phyloP scores from a whole-genome alignment of 37 sponge, comb jelly and placozoan species.

The Chondrilla cf. caribensis region DNA sequence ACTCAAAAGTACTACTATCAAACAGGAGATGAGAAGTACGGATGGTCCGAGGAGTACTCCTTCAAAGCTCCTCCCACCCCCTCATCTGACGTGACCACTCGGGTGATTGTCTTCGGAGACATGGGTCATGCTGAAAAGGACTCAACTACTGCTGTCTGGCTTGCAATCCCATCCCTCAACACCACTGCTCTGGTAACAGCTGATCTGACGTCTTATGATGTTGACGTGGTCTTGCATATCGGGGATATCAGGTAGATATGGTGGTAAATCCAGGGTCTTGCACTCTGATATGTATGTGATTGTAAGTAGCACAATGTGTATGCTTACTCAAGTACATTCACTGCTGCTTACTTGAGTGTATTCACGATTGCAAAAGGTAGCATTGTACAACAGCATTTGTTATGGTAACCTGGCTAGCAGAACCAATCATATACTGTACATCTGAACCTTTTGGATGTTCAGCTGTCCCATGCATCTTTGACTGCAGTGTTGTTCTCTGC shows the following conservation, averaged over 20 bases:
- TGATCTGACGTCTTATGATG: not conserved
- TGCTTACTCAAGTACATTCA: too few relatives aligned
- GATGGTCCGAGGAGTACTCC: slow-evolving; percentile 14
- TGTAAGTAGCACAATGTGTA: too few relatives aligned
- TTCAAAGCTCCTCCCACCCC: slow-evolving; percentile 23
- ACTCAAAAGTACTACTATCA: slow-evolving; percentile 24
- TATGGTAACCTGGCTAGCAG: too few relatives aligned
- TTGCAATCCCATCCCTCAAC: slow-evolving; percentile 45
- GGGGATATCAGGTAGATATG: slow-evolving; percentile 38
- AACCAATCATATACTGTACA: too few relatives aligned
- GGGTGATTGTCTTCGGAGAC: slow-evolving; percentile 38
- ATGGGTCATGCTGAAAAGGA: slow-evolving; percentile 46
- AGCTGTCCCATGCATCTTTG: too few relatives aligned
- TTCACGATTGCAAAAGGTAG: too few relatives aligned
- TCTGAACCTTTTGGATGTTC: too few relatives aligned
- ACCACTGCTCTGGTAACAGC: slow-evolving; percentile 31
- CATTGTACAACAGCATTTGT: too few relatives aligned
- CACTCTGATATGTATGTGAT: too few relatives aligned
- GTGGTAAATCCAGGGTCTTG: too few relatives aligned
- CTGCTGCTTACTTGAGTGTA: too few relatives aligned
- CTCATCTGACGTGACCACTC: not conserved
- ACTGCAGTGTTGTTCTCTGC: too few relatives aligned
- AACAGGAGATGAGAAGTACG: slow-evolving; percentile 19
- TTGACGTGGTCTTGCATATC: slow-evolving; percentile 61
- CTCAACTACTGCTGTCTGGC: not conserved